phyloP scores from a whole-genome alignment of 2,888 invertebrate species.

The Heliconius cydno region DNA sequence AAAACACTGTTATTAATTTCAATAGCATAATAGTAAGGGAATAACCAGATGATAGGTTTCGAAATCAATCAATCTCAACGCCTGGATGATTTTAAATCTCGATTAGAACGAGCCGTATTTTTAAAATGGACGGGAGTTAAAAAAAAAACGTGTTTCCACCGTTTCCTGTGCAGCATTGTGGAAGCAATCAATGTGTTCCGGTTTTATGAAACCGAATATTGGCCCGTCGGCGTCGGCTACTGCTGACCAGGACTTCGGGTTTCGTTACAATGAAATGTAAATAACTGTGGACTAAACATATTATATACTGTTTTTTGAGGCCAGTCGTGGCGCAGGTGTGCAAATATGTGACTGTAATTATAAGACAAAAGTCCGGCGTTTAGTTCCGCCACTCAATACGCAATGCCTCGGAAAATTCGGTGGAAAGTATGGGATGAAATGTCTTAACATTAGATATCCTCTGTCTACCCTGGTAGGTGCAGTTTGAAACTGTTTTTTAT shows the following conservation, averaged over 20 bases:
- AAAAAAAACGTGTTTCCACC: constrained; percentile 39
- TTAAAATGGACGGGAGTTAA: constrained; percentile 20
- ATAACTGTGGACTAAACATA: neutral
- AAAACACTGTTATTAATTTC: neutral
- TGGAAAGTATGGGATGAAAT: no score
- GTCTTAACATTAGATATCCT: no score
- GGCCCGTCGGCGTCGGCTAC: constrained; percentile 12
- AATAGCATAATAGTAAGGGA: neutral
- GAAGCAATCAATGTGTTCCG: constrained; percentile 43
- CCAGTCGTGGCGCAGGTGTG: no score
- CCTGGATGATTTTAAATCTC: constrained; percentile 41
- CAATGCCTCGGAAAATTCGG: no score
- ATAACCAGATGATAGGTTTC: constrained; percentile 28
- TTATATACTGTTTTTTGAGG: no score
- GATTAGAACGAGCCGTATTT: constrained; percentile 39
- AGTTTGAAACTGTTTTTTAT: no score
- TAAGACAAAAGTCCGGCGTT: no score
- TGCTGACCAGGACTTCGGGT: constrained; percentile 4
- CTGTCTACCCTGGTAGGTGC: no score
- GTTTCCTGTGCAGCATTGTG: constrained; percentile 41
- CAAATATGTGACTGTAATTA: no score
- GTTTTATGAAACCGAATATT: constrained; percentile 28
- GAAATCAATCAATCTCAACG: constrained; percentile 42
- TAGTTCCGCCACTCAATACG: no score
- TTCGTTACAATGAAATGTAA: constrained; percentile 3